Evolutionary conservation across 2,797 vertebrate genomes (phyloP), one percentile per base, ranked within the genome.

Genomic region (Lepidocolaptes lacrymiger): DNA sequence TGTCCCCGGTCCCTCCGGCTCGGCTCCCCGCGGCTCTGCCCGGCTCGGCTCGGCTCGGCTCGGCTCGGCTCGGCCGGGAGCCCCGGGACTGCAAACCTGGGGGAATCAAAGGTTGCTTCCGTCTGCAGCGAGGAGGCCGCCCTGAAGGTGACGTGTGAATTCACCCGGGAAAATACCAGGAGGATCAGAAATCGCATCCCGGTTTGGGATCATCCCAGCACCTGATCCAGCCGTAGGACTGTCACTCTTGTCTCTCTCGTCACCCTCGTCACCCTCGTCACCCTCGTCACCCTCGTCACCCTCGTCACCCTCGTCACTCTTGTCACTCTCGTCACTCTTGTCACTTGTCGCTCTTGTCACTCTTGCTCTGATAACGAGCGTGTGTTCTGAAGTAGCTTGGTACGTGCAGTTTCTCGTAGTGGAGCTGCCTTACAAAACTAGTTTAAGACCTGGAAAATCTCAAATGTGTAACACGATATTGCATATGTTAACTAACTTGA

Each of bases 71-170:
- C n/a, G 44, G 20, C 44, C 21, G 20, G 44, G 44, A 37, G 21
- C 4, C 46, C 43, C 0, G 66, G 2, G 2, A 2, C 2, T 8
- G 49, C 17, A 3, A 8, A 22, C 2, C 43, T 9, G 39, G 0
- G 66, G 41, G 1, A 20, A 3, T 15, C 0, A 0, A 23, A 27
- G 44, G 14, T 6, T 4, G 6, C 28, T 14, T 7, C 22, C 9
- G 23, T 10, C 67, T 8, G 44, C 63, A 16, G 78, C 10, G 7
- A 37, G n/a, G 34, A 41, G 22, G 17, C 24, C 16, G 44, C 64
- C 44, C 30, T 2, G 48, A 18, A 37, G 23, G 18, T 3, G 66
- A 22, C 23, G 43, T 4, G 28, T 8, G 11, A 19, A 9, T 4
- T 18, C 3, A 4, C 6, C 34, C 2, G 66, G 16, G 46, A n/a